Conservation (phyloP, 2,113 vertebrate genomes). For the Suricata suricatta region DNA sequence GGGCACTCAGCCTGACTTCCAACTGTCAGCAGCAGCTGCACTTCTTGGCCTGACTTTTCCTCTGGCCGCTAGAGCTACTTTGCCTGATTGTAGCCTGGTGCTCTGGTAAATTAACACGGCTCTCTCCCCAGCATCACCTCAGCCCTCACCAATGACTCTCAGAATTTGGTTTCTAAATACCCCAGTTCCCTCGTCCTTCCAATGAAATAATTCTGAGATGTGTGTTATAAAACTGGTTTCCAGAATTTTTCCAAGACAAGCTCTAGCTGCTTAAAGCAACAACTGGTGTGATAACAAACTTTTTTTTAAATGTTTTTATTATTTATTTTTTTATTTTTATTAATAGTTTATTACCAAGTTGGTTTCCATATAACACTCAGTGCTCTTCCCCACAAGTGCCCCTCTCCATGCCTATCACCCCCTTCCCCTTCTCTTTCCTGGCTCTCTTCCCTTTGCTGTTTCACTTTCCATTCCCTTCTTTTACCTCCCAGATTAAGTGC, state of each 20-base stretch:
- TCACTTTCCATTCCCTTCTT: not conserved
- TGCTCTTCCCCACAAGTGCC: too few species aligned
- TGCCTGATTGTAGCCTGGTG: not conserved
- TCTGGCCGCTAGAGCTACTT: not conserved
- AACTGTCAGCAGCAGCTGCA: not conserved
- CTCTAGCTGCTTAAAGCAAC: not conserved
- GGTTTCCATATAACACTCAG: too few species aligned
- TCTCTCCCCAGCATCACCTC: not conserved
- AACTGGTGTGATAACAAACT: not conserved
- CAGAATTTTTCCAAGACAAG: slow-evolving; percentile 24
- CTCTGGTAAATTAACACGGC: not conserved
- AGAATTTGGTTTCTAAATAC: not conserved
- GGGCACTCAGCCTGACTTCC: not conserved
- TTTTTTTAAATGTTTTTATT: too few species aligned
- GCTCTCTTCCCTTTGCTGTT: not conserved
- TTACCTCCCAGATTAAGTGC: not conserved
- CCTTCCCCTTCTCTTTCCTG: not conserved
- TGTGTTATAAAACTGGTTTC: not conserved
- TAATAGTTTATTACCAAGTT: too few species aligned
- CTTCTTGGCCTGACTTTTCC: not conserved
- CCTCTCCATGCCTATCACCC: too few species aligned
- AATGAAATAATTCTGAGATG: not conserved
- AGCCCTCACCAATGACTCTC: not conserved
- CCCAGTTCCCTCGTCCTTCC: not conserved
- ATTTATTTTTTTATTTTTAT: too few species aligned